These are phyloP conservation scores for Muscidifurax raptorellus DNA, from an alignment of 1,140 invertebrate species.

Conservation along the genomic window DNA sequence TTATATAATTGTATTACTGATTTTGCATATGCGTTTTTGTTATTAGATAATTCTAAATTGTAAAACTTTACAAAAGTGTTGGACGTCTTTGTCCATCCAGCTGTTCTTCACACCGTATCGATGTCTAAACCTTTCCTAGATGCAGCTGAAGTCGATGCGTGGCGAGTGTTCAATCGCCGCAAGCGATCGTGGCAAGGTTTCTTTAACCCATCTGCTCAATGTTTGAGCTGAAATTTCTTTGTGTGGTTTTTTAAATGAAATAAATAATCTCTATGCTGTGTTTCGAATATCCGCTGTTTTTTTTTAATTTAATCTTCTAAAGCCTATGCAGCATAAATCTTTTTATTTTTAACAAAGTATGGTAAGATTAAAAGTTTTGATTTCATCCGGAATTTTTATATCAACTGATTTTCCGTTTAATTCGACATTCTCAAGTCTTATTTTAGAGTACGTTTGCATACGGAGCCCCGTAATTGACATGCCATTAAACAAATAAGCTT, in stretches of 20 bases:
- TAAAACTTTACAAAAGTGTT: not conserved
- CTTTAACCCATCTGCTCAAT: conserved; percentile 25
- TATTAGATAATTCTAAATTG: not conserved
- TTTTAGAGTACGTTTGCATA: conserved; percentile 25
- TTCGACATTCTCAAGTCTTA: conserved; percentile 7
- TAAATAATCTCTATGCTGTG: not conserved
- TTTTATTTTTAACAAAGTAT: not conserved
- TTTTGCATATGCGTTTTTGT: not conserved
- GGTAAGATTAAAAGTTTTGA: conserved; percentile 43
- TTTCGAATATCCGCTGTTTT: no score
- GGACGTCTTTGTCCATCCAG: conserved; percentile 6
- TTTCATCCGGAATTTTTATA: conserved; percentile 38
- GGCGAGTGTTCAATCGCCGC: conserved; percentile 22
- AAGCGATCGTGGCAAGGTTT: no score
- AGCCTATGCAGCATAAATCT: not conserved
- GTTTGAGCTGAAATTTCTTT: not conserved
- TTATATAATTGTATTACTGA: no score
- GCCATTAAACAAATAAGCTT: conserved; percentile 24
- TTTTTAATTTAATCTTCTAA: not conserved
- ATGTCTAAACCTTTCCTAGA: not conserved
- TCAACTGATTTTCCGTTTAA: not conserved
- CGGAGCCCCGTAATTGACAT: conserved; percentile 8
- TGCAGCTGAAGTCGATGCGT: conserved; percentile 29
- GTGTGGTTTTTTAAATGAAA: not conserved
- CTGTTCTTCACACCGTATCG: not conserved